Percentiles rank a stretch among this genome's conserved stretches.
Conservation (phyloP, 2,113 vertebrate species). For the Thalassarche chlororhynchos region DNA sequence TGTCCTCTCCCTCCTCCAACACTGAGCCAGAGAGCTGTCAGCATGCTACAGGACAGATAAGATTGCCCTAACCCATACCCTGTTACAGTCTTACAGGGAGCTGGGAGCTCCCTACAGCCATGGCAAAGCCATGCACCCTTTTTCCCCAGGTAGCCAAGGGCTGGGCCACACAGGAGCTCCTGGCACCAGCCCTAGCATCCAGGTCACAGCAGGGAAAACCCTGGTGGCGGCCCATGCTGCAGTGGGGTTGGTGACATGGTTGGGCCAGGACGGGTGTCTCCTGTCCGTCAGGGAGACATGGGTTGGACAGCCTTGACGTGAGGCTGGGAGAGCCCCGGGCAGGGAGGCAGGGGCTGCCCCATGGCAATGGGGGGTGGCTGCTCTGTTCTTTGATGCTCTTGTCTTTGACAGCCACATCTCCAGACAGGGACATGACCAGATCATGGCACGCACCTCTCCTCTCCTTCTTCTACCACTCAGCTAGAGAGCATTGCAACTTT, state of each 20-base stretch:
- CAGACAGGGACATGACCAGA: neutral
- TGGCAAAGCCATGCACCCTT: neutral
- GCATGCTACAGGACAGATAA: neutral
- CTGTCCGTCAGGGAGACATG: neutral
- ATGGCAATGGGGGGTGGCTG: accelerated
- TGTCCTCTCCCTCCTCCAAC: no score
- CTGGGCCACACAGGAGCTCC: neutral
- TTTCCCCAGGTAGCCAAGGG: neutral
- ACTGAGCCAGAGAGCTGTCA: no score
- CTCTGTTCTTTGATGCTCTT: neutral
- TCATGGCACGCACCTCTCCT: neutral
- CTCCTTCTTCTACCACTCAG: neutral
- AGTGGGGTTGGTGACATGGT: neutral
- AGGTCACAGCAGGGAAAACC: neutral
- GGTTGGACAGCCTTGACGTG: neutral
- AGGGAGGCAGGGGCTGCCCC: neutral
- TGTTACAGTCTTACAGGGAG: no score
- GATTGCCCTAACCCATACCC: neutral
- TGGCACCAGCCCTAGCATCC: neutral
- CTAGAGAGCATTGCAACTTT: neutral
- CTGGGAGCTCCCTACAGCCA: neutral
- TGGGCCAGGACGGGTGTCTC: neutral
- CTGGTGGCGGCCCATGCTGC: neutral
- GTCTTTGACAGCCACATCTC: neutral
- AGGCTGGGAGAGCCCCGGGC: no score